A percentile compares a stretch with the other conserved stretches of the same genome.
phyloP scores from a whole-genome alignment of 1,140 invertebrate species.

The Mizuhopecten yessoensis region DNA sequence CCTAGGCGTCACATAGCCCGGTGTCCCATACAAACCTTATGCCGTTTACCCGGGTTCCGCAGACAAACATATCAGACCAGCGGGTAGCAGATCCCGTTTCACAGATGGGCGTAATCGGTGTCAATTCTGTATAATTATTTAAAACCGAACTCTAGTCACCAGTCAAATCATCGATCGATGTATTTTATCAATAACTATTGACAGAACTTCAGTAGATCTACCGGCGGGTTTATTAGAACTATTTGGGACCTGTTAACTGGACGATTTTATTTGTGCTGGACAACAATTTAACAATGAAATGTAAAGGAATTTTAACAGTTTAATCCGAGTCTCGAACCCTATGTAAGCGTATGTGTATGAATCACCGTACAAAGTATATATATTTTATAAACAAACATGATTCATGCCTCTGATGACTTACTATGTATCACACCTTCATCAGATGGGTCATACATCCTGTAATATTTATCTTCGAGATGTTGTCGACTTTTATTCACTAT shows the following conservation, averaged over 20 bases:
- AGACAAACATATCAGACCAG: background rate
- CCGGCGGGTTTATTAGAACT: too few species aligned
- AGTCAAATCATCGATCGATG: too few species aligned
- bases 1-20: background rate
- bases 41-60: background rate
- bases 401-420: background rate
- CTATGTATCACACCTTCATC: background rate
- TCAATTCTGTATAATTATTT: background rate
- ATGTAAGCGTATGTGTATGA: background rate
- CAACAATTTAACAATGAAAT: too few species aligned
- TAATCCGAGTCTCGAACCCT: background rate
- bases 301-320: too few species aligned
- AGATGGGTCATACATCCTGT: background rate
- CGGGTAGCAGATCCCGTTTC: background rate
- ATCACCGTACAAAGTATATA: background rate
- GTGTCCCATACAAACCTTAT: background rate
- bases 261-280: too few species aligned
- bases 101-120: background rate
- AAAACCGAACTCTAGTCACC: background rate
- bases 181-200: background rate
- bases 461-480: background rate
- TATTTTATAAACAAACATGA: conserved; percentile 32
- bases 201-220: too few species aligned
- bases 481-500: background rate
- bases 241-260: too few species aligned